Percentiles rank a stretch among this genome's conserved stretches.
Evolutionary conservation across 2,797 vertebrate genomes (phyloP).

Genomic region (Silurus lanzhouensis): DNA sequence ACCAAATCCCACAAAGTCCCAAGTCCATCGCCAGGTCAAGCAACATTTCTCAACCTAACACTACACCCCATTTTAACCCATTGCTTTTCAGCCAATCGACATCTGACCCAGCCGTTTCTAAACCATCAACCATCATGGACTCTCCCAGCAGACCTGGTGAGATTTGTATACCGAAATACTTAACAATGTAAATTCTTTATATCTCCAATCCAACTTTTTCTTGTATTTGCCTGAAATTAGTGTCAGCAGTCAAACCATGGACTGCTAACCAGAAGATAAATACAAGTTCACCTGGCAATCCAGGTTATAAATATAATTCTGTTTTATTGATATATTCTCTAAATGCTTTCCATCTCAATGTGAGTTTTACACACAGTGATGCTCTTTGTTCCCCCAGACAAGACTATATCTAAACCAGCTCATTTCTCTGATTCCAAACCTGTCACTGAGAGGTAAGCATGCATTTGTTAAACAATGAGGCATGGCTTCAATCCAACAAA

Average conservation of each 20-base stretch:
- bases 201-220: neutral
- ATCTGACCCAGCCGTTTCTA: constrained; percentile 64
- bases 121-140: constrained; percentile 63
- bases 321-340: neutral
- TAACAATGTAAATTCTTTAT: neutral
- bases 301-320: constrained; percentile 2
- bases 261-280: constrained; percentile 53
- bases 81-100: constrained; percentile 53
- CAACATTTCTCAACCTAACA: constrained; percentile 52
- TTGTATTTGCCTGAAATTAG: neutral
- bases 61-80: constrained; percentile 38
- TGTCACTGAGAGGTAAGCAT: constrained; percentile 29
- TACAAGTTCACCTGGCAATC: neutral
- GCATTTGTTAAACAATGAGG: neutral
- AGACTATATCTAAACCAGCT: constrained; percentile 26
- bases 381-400: constrained; percentile 20
- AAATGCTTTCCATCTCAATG: neutral
- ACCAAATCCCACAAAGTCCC: constrained; percentile 47
- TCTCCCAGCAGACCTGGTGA: constrained; percentile 77
- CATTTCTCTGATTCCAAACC: constrained; percentile 28
- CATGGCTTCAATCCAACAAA: neutral
- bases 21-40: constrained; percentile 43
- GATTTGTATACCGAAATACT: constrained; percentile 25
- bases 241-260: constrained; percentile 49
- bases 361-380: neutral